phyloP scores from a whole-genome alignment of 2,797 vertebrate species.

The Peromyscus melanophrys region DNA sequence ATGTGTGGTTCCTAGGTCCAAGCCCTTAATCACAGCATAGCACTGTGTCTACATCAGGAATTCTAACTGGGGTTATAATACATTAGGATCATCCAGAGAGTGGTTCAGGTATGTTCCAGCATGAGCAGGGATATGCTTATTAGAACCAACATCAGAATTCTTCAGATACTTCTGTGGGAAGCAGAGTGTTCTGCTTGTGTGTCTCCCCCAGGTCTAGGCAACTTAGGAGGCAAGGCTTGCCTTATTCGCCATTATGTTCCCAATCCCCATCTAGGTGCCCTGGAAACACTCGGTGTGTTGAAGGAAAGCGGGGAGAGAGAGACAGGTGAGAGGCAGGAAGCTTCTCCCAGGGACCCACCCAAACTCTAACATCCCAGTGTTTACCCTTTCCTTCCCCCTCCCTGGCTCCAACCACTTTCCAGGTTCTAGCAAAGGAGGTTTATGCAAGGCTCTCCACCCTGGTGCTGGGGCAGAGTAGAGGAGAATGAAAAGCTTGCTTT shows the following conservation, averaged over 20 bases:
- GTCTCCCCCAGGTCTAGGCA: neutral
- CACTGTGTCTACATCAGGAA: too few relatives aligned
- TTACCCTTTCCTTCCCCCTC: neutral
- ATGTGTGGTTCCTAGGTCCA: neutral
- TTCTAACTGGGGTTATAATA: neutral
- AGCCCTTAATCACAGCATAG: neutral
- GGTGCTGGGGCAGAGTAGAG: neutral
- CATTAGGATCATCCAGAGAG: neutral
- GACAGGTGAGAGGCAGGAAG: neutral
- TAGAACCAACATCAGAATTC: neutral
- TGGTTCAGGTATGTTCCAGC: neutral
- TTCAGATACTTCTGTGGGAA: neutral
- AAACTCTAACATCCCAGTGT: neutral
- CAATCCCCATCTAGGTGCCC: neutral
- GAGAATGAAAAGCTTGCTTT: neutral
- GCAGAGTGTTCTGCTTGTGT: neutral
- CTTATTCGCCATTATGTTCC: neutral
- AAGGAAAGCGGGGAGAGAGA: neutral
- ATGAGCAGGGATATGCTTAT: neutral
- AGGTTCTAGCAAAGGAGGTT: neutral
- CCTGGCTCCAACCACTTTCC: neutral
- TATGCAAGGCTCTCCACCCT: neutral
- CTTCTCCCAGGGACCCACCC: neutral
- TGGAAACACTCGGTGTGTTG: neutral
- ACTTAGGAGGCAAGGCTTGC: neutral